Evolutionary conservation across 2,888 invertebrate species (phyloP).

Genomic region (Elmis aenea): DNA sequence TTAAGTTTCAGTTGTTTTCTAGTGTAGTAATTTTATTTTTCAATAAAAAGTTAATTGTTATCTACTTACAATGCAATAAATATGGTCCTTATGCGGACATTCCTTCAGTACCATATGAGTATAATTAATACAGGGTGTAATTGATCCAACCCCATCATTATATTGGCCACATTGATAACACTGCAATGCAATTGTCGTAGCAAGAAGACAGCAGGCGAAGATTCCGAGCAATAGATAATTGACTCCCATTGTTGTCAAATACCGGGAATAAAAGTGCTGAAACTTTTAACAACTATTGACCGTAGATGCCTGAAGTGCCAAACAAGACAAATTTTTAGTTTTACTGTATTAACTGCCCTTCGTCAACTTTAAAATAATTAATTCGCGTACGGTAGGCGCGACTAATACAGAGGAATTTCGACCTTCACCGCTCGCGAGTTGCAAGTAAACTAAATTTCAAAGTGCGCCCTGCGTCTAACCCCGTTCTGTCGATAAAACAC

Average conservation of each 20-base stretch:
- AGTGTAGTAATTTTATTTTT: too few relatives aligned
- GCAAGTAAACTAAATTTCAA: constrained; percentile 34
- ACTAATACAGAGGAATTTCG: neutral
- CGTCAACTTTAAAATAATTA: constrained; percentile 5
- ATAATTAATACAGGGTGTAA: constrained; percentile 77
- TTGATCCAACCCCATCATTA: constrained; percentile 80
- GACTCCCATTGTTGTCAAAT: constrained; percentile 18
- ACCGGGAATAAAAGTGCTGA: too few relatives aligned
- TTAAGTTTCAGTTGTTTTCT: too few relatives aligned
- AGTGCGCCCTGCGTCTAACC: constrained; percentile 18
- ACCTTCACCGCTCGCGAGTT: constrained; percentile 30
- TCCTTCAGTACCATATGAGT: constrained; percentile 66
- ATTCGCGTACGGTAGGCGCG: neutral
- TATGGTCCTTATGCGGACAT: constrained; percentile 57
- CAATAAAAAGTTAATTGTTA: too few relatives aligned
- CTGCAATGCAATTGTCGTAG: constrained; percentile 49
- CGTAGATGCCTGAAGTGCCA: neutral
- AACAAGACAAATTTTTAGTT: neutral
- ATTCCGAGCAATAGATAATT: constrained; percentile 17
- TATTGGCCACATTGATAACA: constrained; percentile 81
- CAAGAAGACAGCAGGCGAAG: constrained; percentile 23
- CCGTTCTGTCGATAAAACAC: constrained; percentile 18
- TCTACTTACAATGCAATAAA: constrained; percentile 73
- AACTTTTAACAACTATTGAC: neutral
- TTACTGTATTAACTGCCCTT: constrained; percentile 4